phyloP scores from a whole-genome alignment of 1,140 invertebrate genomes.

The Zophobas atratus region DNA sequence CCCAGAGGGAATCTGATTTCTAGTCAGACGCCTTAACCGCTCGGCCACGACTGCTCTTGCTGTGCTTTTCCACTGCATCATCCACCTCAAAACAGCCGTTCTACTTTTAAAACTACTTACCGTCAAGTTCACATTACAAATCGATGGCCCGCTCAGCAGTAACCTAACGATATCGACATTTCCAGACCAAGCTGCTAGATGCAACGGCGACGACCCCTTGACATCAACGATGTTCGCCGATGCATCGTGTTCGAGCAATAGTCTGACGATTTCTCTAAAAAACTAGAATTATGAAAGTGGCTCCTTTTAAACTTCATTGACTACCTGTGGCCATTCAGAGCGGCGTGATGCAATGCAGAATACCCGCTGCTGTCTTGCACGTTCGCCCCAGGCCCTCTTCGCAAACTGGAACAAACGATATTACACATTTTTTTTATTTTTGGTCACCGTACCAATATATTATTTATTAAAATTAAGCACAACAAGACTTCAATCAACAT shows the following conservation, averaged over 20 bases:
- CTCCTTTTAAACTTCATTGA: background rate
- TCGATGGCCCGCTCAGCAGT: conserved; percentile 81
- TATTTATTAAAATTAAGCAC: too few relatives aligned
- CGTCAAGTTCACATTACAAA: conserved; percentile 87
- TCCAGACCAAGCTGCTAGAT: conserved; percentile 92
- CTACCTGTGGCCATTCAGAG: conserved; percentile 94
- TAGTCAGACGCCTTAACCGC: conserved; percentile 72
- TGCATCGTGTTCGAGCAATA: conserved; percentile 90
- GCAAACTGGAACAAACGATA: conserved; percentile 74
- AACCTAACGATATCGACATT: conserved; percentile 87
- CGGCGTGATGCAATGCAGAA: conserved; percentile 94
- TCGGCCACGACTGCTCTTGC: conserved; percentile 58
- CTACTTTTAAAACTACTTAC: conserved; percentile 69
- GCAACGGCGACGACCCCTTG: conserved; percentile 89
- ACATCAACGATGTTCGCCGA: conserved; percentile 89
- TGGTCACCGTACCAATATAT: too few relatives aligned
- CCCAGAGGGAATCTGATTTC: conserved; percentile 72
- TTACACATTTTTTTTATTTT: background rate
- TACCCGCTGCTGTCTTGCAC: conserved; percentile 95
- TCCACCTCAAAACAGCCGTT: conserved; percentile 1
- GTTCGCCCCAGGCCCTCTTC: conserved; percentile 91
- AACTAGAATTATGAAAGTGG: conserved; percentile 12
- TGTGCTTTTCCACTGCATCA: background rate
- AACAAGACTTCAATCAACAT: too few relatives aligned
- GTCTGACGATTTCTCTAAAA: conserved; percentile 87